Evolutionary conservation across 2,888 invertebrate species (phyloP).

Genomic region (Lymantria dispar): DNA sequence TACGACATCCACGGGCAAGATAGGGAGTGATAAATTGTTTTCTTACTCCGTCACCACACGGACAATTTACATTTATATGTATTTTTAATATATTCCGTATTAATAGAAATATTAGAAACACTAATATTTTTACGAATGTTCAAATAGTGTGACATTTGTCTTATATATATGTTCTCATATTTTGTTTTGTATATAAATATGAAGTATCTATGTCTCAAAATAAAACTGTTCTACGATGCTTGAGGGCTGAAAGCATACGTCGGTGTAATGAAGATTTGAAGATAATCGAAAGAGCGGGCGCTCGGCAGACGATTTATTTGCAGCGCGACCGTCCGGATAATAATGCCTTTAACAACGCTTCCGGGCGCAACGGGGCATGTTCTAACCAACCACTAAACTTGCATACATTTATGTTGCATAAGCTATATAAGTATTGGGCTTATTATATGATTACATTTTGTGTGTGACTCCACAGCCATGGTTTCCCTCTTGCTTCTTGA

Average conservation of each 20-base stretch:
- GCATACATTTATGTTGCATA: constrained; percentile 9
- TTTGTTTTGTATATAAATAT: background rate
- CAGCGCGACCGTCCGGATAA: constrained; percentile 79
- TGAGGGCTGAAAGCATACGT: constrained; percentile 53
- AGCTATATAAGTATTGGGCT: background rate
- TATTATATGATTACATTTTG: background rate
- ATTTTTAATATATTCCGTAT: too few relatives aligned
- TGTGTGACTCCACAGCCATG: too few relatives aligned
- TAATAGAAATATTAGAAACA: too few relatives aligned
- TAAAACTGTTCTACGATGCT: constrained; percentile 36
- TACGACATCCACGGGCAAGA: too few relatives aligned
- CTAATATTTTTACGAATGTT: too few relatives aligned
- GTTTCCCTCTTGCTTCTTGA: too few relatives aligned
- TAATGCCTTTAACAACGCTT: constrained; percentile 76
- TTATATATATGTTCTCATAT: background rate
- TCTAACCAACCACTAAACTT: constrained; percentile 19
- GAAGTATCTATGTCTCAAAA: constrained; percentile 11
- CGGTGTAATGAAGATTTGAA: constrained; percentile 82
- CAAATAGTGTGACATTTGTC: too few relatives aligned
- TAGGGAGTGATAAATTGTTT: too few relatives aligned
- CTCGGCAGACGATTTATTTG: constrained; percentile 79
- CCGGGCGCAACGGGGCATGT: constrained; percentile 41
- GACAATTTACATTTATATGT: too few relatives aligned
- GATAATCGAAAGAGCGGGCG: constrained; percentile 80
- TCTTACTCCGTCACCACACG: too few relatives aligned